Percentiles rank a stretch among this genome's conserved stretches.
phyloP scores from a whole-genome alignment of 2,888 invertebrate species.

The Tetragonula carbonaria region DNA sequence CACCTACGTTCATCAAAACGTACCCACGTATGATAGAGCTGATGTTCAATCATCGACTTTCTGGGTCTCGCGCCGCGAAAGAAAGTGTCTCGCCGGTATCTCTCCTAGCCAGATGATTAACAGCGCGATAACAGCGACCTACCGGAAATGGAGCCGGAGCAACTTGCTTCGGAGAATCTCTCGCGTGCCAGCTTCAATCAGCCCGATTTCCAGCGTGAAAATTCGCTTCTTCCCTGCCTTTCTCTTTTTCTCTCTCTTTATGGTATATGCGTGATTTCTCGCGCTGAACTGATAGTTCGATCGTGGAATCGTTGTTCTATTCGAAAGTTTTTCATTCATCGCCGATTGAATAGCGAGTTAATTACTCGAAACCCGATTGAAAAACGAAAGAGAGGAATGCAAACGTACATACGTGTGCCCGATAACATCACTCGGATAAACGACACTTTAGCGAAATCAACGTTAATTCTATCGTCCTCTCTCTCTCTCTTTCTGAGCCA shows the following conservation, averaged over 20 bases:
- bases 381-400: neutral
- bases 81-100: constrained; percentile 3
- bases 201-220: constrained; percentile 15
- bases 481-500: neutral
- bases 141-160: constrained; percentile 28
- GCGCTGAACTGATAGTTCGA: constrained; percentile 1
- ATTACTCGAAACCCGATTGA: neutral
- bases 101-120: neutral
- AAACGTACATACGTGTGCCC: no score
- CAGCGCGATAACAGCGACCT: constrained; percentile 24
- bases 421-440: constrained; percentile 9
- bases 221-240: neutral
- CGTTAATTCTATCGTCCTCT: constrained; percentile 19
- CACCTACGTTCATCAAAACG: constrained; percentile 66
- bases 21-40: constrained; percentile 47
- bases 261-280: neutral
- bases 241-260: neutral
- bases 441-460: constrained; percentile 25
- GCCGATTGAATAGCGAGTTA: neutral
- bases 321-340: neutral
- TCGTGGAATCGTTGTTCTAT: neutral
- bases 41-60: constrained; percentile 42
- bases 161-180: constrained; percentile 14
- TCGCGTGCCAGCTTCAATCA: constrained; percentile 45
- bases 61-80: constrained; percentile 37